Base-by-base conservation (phyloP, 2,797 vertebrate species). In the Eremophila alpestris region DNA sequence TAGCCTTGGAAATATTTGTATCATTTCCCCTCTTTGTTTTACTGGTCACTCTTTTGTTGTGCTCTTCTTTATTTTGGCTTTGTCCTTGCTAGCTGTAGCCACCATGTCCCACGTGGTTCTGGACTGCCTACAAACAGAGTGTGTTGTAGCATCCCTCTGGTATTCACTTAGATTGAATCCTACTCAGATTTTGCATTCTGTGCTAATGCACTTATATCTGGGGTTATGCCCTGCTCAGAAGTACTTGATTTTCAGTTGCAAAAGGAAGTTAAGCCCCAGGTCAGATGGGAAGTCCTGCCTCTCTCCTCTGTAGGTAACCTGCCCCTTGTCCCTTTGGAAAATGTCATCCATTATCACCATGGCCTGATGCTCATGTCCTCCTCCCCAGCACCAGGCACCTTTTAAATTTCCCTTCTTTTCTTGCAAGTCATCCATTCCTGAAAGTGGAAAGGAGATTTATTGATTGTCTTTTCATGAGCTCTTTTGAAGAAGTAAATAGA, bases 401-500 rank as follows among this genome's bases (percentile, higher is more conserved):
- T 83, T 70, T 85, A 10, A 82, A 89, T 93, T 87, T 80, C 43
- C 49, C 83, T 71, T 81, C 23, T 73, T 81, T 90, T 71, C 26
- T 68, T 82, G 27, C 55, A 32, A 65, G 40, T 90, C 79, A 49
- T 76, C 43, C 29, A 26, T 92, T 38, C 20, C n/a, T 73, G 30
- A 48, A 84, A 94, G 71, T 82, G 62, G 73, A 71, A 78, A 92
- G 36, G 45, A 59, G 51, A 90, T 30, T 64, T 95, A 94, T 87
- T 90, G 68, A 88, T 52, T 90, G 34, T 68, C 75, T 94, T 82
- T 46, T 70, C 75, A 34, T 60, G 40, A 89, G 64, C 65, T 84
- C 81, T 90, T 48, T 76, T 54, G 76, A 78, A 92, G 32, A 54
- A 91, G 70, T 96, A 94, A 96, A 93, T 45, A 82, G 78, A 93